Evolutionary conservation across 2,888 invertebrate genomes (phyloP).

Genomic region (Caenorhabditis wallacei): DNA sequence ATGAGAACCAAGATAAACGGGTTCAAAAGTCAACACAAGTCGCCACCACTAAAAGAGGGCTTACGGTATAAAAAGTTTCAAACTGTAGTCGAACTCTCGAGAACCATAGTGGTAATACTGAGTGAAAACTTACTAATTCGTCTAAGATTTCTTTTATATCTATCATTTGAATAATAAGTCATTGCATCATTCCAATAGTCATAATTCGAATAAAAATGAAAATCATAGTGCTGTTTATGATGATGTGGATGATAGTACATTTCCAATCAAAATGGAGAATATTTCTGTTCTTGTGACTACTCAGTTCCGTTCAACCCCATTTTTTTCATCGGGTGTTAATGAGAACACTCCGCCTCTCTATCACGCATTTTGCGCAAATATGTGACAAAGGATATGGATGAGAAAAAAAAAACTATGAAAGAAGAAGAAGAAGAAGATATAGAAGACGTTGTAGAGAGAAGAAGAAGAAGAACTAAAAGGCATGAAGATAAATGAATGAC

Average conservation of each 20-base stretch:
- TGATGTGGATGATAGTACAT: conserved; percentile 59
- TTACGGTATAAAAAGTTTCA: too few species aligned
- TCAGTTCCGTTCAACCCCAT: conserved; percentile 33
- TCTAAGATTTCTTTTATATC: conserved; percentile 27
- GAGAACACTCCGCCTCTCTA: conserved; percentile 41
- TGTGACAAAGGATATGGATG: conserved; percentile 42
- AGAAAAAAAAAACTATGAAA: conserved; percentile 19
- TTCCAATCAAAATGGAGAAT: neutral
- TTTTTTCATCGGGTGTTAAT: conserved; percentile 20
- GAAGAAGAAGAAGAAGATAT: conserved; percentile 7
- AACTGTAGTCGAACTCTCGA: too few species aligned
- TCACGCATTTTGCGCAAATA: conserved; percentile 58
- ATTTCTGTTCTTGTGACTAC: conserved; percentile 35
- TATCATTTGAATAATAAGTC: conserved; percentile 45
- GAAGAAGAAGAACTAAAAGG: conserved; percentile 37
- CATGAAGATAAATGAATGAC: conserved; percentile 33
- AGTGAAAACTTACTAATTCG: conserved; percentile 21
- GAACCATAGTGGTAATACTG: neutral
- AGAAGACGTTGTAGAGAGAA: conserved; percentile 5
- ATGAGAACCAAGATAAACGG: too few species aligned
- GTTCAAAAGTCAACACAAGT: too few species aligned
- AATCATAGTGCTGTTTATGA: conserved; percentile 59
- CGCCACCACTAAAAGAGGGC: too few species aligned
- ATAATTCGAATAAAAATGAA: conserved; percentile 62
- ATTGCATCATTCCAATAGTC: conserved; percentile 50